Percentiles rank a stretch among this genome's conserved stretches.
These are phyloP conservation scores for Seriola rivoliana DNA, from an alignment of 2,113 vertebrate genomes.

Conservation along the genomic window DNA sequence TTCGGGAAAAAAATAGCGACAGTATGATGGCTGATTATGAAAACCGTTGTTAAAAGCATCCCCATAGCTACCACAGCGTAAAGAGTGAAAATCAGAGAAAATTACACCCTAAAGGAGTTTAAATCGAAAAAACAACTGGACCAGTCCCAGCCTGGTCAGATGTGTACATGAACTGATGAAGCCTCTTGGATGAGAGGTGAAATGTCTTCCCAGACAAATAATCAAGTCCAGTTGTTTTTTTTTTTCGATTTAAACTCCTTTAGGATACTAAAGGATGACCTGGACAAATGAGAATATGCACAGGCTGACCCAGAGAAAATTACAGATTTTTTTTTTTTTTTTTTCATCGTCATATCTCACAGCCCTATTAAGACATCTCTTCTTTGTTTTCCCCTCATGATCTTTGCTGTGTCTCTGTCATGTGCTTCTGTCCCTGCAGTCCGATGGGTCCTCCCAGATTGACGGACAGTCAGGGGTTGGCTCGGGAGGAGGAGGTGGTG, in stretches of 20 bases:
- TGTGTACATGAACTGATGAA: no score
- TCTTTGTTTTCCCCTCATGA: background rate
- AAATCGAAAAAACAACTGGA: no score
- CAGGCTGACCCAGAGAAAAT: background rate
- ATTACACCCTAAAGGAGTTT: no score
- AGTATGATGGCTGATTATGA: background rate
- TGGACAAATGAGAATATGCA: no score
- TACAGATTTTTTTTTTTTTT: background rate
- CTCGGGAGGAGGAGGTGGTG: conserved; percentile 74
- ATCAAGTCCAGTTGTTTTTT: no score
- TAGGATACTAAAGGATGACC: no score
- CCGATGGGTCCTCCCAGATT: conserved; percentile 94
- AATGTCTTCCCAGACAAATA: no score
- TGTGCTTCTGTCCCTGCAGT: conserved; percentile 85
- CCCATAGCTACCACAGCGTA: background rate
- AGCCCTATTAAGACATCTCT: conserved; percentile 2
- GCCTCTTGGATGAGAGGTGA: no score
- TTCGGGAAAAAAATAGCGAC: background rate
- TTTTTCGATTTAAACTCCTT: no score
- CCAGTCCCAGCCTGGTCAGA: no score
- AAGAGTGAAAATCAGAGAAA: background rate
- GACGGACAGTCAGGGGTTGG: conserved; percentile 88
- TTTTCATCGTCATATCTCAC: background rate
- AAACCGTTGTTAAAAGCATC: background rate
- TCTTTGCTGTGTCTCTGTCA: background rate